Evolutionary conservation across 2,797 vertebrate genomes (phyloP).

Genomic region (Tauraco hartlaubi): DNA sequence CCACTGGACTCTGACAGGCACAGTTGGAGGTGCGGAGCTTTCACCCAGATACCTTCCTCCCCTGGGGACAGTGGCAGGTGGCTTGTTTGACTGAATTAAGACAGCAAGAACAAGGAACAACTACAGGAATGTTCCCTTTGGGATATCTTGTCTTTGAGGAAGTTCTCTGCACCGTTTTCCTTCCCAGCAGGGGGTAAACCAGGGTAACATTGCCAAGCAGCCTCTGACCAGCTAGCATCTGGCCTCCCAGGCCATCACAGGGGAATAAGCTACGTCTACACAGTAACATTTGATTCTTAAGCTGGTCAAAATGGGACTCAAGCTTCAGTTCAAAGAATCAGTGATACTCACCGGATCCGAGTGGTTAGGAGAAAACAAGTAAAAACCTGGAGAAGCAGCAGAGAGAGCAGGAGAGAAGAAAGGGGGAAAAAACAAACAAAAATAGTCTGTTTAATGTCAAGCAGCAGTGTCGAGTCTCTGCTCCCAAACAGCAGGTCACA

Average conservation of each 20-base stretch:
- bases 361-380: constrained; percentile 93
- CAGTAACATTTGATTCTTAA: neutral
- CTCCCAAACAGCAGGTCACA: neutral
- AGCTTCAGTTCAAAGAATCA: neutral
- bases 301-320: neutral
- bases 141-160: neutral
- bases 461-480: neutral
- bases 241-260: neutral
- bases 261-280: neutral
- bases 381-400: constrained; percentile 86
- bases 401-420: neutral
- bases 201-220: neutral
- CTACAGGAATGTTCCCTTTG: neutral
- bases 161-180: neutral
- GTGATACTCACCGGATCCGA: constrained; percentile 88
- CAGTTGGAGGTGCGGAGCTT: neutral
- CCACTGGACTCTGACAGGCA: neutral
- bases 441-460: neutral
- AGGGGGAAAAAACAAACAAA: neutral
- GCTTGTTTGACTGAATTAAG: neutral
- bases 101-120: neutral
- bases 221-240: neutral
- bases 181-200: neutral
- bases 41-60: neutral
- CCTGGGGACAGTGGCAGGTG: neutral